phyloP scores from a whole-genome alignment of 2,888 invertebrate genomes.

The Agapetus fuscipes region DNA sequence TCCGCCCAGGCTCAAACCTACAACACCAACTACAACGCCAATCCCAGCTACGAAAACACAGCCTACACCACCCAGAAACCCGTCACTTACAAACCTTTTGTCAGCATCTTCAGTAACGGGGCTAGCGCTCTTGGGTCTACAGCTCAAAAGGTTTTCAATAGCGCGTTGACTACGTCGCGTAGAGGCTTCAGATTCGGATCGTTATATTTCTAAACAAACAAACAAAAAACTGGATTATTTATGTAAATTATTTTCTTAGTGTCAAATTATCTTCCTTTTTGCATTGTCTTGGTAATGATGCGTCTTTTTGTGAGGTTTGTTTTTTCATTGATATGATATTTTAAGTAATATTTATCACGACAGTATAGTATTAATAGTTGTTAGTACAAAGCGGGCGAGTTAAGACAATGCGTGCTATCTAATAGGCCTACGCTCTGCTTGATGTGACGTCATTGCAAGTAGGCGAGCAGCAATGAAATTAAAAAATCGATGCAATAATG shows the following conservation, averaged over 20 bases:
- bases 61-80: constrained; percentile 15
- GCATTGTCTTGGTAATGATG: too few relatives aligned
- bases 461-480: too few relatives aligned
- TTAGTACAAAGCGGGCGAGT: constrained; percentile 16
- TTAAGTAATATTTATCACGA: too few relatives aligned
- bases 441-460: too few relatives aligned
- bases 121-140: constrained; percentile 35
- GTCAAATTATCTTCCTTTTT: too few relatives aligned
- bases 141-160: constrained; percentile 18
- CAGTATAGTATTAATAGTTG: constrained; percentile 12
- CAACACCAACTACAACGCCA: constrained; percentile 4
- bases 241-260: too few relatives aligned
- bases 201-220: constrained; percentile 31
- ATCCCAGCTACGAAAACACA: background rate
- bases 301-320: too few relatives aligned
- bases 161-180: constrained; percentile 28
- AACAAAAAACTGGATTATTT: too few relatives aligned
- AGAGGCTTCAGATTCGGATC: constrained; percentile 38
- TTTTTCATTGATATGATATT: too few relatives aligned
- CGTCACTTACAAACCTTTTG: constrained; percentile 33
- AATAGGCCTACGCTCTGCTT: too few relatives aligned
- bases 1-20: constrained; percentile 16
- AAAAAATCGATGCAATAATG: too few relatives aligned
- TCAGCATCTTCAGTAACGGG: constrained; percentile 41
- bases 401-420: too few relatives aligned